Evolutionary conservation across 1,140 invertebrate species (phyloP), one percentile per base, ranked within the genome.

Genomic region (Drosophila varians): DNA sequence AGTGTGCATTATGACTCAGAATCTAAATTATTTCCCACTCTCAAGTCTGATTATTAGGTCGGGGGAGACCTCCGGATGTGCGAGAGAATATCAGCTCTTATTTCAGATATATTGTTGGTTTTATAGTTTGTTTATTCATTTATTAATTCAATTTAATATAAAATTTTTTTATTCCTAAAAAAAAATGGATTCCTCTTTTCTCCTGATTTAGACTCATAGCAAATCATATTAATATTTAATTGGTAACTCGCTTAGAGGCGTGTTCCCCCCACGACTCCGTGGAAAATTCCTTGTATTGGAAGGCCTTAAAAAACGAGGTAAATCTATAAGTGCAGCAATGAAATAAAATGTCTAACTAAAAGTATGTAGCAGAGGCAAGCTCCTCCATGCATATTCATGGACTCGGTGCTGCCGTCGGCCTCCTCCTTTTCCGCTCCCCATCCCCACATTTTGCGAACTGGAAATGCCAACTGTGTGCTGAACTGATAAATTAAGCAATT

Each of bases 401-500:
- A 28, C 31, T 62, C 23, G 14, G 56, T 58, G 54, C 45, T 26
- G n/a, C 26, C 28, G 51, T n/a, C 52, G 19, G 28, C 23, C 69
- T 54, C 23, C 56, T 28, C 21, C 57, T 19, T 23, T 28, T 42
- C 34, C 64, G 12, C 45, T 49, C 18, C 53, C 57, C 60, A 36
- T 4, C 34, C 9, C n/a, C n/a, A 36, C 23, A 31, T 36, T 56
- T 69, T 57, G 53, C 66, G 46, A 42, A 28, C 57, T 58, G 60
- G 60, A 74, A 64, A 83, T 83, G 79, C 80, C 80, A 87, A 86
- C 80, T 87, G 77, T 86, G 82, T 75, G 80, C 76, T 87, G 82
- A 84, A 80, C 76, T 84, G 80, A 84, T 84, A 73, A 84, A 86
- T 84, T 84, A 84, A 86, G 70, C 82, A 87, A 86, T 80, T 62